Conservation (phyloP, 2,888 invertebrate species). For the Andrena bicolor region DNA sequence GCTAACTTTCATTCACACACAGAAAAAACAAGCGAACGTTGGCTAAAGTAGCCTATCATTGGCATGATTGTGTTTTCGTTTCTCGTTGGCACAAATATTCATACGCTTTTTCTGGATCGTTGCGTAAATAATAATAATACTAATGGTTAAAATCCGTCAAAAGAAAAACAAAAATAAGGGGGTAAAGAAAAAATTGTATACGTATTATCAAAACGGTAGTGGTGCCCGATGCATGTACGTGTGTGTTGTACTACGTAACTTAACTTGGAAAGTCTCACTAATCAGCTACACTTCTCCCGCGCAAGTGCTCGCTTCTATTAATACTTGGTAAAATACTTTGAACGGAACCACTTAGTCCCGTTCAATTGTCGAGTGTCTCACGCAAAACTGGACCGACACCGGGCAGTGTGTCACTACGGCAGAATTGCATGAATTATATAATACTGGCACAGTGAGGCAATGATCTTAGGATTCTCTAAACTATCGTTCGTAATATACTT, state of each 20-base stretch:
- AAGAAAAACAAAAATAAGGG: not conserved
- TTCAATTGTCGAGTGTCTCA: conserved; percentile 64
- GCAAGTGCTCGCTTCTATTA: not conserved
- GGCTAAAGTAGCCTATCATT: conserved; percentile 12
- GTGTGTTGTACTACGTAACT: conserved; percentile 8
- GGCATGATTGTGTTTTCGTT: conserved; percentile 13
- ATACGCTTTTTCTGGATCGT: not conserved
- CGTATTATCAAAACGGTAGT: not conserved
- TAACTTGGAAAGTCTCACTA: conserved; percentile 1
- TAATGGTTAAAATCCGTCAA: not conserved
- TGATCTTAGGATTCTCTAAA: conserved; percentile 80
- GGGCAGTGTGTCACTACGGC: conserved; percentile 83
- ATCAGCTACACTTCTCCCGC: not conserved
- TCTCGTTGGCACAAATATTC: conserved; percentile 54
- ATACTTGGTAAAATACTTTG: conserved; percentile 22
- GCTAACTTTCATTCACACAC: not conserved
- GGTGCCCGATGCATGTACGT: not conserved
- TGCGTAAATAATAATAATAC: not conserved
- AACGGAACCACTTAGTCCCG: conserved; percentile 31
- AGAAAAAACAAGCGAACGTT: conserved; percentile 1
- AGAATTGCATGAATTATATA: conserved; percentile 78
- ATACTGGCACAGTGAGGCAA: conserved; percentile 84
- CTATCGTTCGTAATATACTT: conserved; percentile 56
- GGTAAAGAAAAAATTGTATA: not conserved
- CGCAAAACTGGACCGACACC: conserved; percentile 82